Evolutionary conservation across 2,888 invertebrate genomes (phyloP).

Genomic region (Meganola albula): DNA sequence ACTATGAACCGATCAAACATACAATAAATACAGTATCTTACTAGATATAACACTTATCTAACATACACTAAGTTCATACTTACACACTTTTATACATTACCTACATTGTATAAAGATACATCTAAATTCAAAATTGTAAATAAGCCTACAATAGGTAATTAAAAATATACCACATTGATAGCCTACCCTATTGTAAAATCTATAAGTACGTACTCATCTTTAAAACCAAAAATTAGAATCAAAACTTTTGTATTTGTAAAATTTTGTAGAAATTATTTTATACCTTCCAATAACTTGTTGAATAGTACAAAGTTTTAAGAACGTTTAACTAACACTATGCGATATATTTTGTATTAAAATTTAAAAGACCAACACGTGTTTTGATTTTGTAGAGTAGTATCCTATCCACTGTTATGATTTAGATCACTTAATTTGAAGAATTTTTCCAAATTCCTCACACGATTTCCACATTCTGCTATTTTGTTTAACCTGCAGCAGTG

Average conservation of each 20-base stretch:
- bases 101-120: slow-evolving; percentile 18
- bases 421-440: slow-evolving; percentile 13
- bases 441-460: too few relatives aligned
- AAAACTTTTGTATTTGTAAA: slow-evolving; percentile 29
- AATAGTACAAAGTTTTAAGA: slow-evolving; percentile 54
- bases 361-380: slow-evolving; percentile 72
- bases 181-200: slow-evolving; percentile 25
- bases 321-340: slow-evolving; percentile 59
- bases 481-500: slow-evolving; percentile 12
- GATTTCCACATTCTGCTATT: slow-evolving; percentile 19
- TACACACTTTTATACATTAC: slow-evolving; percentile 10
- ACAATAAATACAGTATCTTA: slow-evolving; percentile 13
- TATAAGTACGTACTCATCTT: slow-evolving; percentile 11
- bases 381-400: slow-evolving; percentile 76
- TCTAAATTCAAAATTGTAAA: slow-evolving; percentile 36
- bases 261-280: slow-evolving; percentile 34
- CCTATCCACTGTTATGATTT: slow-evolving; percentile 44
- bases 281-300: slow-evolving; percentile 39
- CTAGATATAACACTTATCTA: slow-evolving; percentile 9
- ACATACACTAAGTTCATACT: slow-evolving; percentile 11
- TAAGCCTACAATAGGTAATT: slow-evolving; percentile 10
- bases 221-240: slow-evolving; percentile 18
- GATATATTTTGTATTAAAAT: slow-evolving; percentile 70
- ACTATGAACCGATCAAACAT: too few relatives aligned
- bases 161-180: slow-evolving; percentile 14